These are phyloP conservation scores for Hemistola chrysoprasaria DNA, from an alignment of 2,888 invertebrate genomes.

Conservation along the genomic window DNA sequence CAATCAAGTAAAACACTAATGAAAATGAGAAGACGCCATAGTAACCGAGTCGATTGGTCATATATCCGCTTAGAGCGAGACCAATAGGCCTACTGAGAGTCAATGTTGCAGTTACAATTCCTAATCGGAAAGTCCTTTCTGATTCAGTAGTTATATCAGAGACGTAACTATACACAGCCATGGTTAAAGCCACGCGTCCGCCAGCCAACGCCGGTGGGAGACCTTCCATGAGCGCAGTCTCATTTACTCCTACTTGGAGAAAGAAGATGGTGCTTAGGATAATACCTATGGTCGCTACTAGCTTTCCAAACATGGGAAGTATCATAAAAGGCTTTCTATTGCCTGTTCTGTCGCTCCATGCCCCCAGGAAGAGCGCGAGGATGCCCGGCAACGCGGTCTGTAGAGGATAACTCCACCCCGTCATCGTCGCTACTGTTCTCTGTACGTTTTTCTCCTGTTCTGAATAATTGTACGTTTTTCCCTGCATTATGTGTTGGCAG, in stretches of 20 bases:
- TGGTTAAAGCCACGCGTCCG: conserved; percentile 82
- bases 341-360: conserved; percentile 85
- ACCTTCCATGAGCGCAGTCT: conserved; percentile 80
- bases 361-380: conserved; percentile 81
- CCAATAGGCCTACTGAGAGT: conserved; percentile 79
- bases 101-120: conserved; percentile 80
- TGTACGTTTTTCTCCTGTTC: conserved; percentile 74
- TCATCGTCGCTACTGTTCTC: conserved; percentile 79
- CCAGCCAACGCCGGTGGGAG: conserved; percentile 84
- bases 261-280: conserved; percentile 83
- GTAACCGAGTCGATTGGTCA: conserved; percentile 73
- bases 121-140: conserved; percentile 84
- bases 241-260: conserved; percentile 76
- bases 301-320: conserved; percentile 81
- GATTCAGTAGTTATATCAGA: conserved; percentile 82
- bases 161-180: conserved; percentile 84
- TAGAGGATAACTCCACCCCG: conserved; percentile 81
- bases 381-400: conserved; percentile 82
- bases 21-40: conserved; percentile 72
- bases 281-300: conserved; percentile 77
- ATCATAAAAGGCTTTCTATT: conserved; percentile 83
- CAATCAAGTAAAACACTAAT: conserved; percentile 67
- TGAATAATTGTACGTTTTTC: conserved; percentile 61
- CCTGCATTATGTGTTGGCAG: conserved; percentile 76
- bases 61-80: conserved; percentile 78